Evolutionary conservation across 2,888 invertebrate species (phyloP), one percentile per base, ranked within the genome.

Genomic region (Callyntrura sp.): DNA sequence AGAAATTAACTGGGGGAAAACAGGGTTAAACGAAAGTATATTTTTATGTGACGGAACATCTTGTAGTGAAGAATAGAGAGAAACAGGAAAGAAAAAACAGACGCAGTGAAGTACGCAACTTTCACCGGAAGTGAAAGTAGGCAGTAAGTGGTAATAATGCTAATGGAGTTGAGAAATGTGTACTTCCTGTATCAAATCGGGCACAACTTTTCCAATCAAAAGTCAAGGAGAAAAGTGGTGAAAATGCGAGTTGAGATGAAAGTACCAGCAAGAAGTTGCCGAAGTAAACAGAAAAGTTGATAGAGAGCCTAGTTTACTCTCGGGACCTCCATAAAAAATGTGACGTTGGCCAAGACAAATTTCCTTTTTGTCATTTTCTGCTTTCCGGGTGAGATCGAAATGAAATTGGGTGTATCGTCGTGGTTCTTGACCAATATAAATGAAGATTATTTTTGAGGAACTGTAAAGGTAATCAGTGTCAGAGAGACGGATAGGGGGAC

Each of bases 381-480:
- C 35, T 35, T 35, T 17, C 3, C 4, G 55, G 35, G 6, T 4
- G 35, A 35, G 6, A 35, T n/a, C 35, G 23, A 62, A 62, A 62
- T 11, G 17, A 62, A 62, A 11, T 23, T 23, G 6, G 2, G 6
- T 6, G 6, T 35, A 6, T 6, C 35, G 35, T 35, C 6, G 6
- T 35, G 2, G 2, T 35, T 35, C 35, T 23, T 62, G 62, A 23
- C n/a, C 51, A 51, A 35, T 35, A 35, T 6, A 35, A 35, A 5
- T 45, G 45, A 11, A 11, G 11, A 11, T 6, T 45, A 5, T n/a
- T 11, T 51, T 51, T 51, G 51, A n/a, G 11, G n/a, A 2, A 51
- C 4, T 11, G 17, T n/a, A 62, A 35, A 68, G 25, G 28, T 68
- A 68, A 68, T 68, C n/a, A 25, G 28, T 68, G 68, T 68, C 68